These are phyloP conservation scores for Trachops cirrhosus DNA, from an alignment of 2,797 vertebrate genomes.

Conservation along the genomic window DNA sequence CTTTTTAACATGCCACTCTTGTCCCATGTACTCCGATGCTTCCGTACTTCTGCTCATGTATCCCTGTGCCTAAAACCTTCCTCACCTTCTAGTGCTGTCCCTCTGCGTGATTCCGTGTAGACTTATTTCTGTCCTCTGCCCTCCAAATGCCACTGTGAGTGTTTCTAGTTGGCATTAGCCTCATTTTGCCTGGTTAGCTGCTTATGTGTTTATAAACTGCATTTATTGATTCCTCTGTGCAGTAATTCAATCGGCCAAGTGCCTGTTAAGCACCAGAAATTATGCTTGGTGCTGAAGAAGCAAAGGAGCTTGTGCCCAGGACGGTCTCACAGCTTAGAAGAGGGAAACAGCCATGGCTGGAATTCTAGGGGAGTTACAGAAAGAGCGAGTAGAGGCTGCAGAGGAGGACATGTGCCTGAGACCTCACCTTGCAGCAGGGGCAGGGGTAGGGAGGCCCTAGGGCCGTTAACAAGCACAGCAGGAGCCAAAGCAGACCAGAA, in stretches of 20 bases:
- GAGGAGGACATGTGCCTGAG: not conserved
- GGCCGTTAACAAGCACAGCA: not conserved
- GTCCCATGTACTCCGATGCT: too few relatives aligned
- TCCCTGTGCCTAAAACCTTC: not conserved
- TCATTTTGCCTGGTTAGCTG: not conserved
- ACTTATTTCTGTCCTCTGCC: not conserved
- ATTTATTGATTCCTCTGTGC: not conserved
- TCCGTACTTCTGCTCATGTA: not conserved
- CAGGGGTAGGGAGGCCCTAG: not conserved
- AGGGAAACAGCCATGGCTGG: not conserved
- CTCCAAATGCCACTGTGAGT: not conserved
- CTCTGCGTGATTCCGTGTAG: not conserved
- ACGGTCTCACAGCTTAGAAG: not conserved
- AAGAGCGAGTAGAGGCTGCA: not conserved
- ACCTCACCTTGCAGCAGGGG: not conserved
- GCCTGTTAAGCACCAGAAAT: not conserved
- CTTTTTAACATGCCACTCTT: not conserved
- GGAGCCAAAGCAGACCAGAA: not conserved
- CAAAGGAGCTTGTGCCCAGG: not conserved
- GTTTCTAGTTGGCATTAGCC: not conserved
- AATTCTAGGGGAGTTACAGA: not conserved
- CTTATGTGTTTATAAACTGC: not conserved
- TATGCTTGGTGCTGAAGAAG: not conserved
- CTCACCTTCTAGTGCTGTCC: not conserved
- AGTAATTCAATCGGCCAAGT: not conserved